phyloP scores from a whole-genome alignment of 2,797 vertebrate species.

The Thripadectes ignobilis region DNA sequence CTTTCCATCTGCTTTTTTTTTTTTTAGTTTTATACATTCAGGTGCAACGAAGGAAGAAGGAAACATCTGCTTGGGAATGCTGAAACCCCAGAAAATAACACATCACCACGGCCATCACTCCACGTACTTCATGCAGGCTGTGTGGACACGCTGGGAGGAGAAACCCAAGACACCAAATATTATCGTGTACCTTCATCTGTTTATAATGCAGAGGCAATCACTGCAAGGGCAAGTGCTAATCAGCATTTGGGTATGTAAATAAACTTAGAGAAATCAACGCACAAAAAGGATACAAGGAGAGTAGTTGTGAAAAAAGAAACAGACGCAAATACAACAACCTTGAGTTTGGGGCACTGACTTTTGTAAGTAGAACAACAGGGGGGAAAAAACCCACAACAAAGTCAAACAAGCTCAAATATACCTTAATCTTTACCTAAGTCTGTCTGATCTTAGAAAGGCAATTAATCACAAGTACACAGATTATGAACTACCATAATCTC shows the following conservation, averaged over 20 bases:
- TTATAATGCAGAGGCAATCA: not conserved
- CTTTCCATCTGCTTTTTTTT: not conserved
- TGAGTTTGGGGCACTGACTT: not conserved
- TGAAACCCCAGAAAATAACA: not conserved
- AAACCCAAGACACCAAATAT: not conserved
- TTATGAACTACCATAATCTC: not conserved
- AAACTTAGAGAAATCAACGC: not conserved
- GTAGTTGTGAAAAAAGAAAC: no score
- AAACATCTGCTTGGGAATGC: slow-evolving; percentile 19
- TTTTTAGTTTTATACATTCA: not conserved
- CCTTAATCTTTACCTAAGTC: not conserved
- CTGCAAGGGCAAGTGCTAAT: not conserved
- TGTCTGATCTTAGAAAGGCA: not conserved
- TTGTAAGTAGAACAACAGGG: not conserved
- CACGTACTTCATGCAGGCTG: not conserved
- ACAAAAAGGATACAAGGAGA: not conserved
- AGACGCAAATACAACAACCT: not conserved
- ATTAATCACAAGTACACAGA: not conserved
- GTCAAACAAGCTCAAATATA: not conserved
- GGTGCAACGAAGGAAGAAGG: slow-evolving; percentile 35
- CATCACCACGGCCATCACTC: accelerated
- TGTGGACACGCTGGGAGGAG: not conserved
- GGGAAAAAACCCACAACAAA: not conserved
- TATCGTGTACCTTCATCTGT: not conserved
- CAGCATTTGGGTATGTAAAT: slow-evolving; percentile 25